Conservation (phyloP, 2,888 invertebrate species). For the Lobophora halterata region DNA sequence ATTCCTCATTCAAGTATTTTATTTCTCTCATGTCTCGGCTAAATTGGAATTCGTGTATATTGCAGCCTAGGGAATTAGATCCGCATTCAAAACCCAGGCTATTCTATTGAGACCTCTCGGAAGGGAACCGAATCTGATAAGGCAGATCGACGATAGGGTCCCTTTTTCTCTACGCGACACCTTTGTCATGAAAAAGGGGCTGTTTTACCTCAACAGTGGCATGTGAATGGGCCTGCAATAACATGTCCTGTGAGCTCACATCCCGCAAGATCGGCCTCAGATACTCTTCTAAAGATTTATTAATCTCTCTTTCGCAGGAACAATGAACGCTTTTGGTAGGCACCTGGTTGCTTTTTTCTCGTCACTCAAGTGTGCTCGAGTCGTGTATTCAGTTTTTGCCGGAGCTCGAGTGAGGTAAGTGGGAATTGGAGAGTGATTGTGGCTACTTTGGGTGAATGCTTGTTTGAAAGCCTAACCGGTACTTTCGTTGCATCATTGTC, state of each 20-base stretch:
- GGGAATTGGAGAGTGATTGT: conserved; percentile 52
- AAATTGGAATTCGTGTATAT: conserved; percentile 72
- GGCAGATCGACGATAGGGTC: conserved; percentile 76
- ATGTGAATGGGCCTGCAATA: conserved; percentile 79
- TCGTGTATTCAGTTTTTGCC: conserved; percentile 67
- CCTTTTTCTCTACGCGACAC: conserved; percentile 79
- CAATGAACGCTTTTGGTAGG: conserved; percentile 74
- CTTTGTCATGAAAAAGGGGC: conserved; percentile 79
- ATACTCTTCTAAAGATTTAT: conserved; percentile 78
- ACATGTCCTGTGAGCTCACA: conserved; percentile 73
- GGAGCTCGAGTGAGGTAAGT: conserved; percentile 54
- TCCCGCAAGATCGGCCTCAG: conserved; percentile 77
- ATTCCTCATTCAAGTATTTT: conserved; percentile 53
- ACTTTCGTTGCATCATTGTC: conserved; percentile 22
- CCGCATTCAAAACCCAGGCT: conserved; percentile 73
- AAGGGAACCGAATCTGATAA: conserved; percentile 80
- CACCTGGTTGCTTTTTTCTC: conserved; percentile 77
- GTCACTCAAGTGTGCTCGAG: conserved; percentile 59
- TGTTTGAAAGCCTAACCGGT: conserved; percentile 27
- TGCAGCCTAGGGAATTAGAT: conserved; percentile 75
- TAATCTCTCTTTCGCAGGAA: conserved; percentile 76
- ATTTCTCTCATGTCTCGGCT: conserved; percentile 54
- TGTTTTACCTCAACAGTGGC: conserved; percentile 77
- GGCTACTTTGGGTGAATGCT: conserved; percentile 35
- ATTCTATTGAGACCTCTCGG: conserved; percentile 78